Evolutionary conservation across 2,888 invertebrate species (phyloP).

Genomic region (Nemotelus nigrinus): DNA sequence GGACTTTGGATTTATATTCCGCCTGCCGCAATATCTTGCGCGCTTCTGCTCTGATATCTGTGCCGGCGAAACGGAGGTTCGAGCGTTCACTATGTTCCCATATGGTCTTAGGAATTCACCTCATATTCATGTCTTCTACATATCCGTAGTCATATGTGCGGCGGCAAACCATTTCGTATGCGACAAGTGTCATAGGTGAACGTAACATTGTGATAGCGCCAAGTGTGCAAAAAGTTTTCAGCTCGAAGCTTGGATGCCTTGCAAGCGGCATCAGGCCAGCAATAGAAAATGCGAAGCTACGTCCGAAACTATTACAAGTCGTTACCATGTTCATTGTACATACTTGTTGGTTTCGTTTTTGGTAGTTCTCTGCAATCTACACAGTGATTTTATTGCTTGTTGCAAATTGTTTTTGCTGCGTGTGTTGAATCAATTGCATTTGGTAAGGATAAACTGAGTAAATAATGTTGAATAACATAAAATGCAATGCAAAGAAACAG

Average conservation of each 20-base stretch:
- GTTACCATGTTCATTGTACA: constrained; percentile 26
- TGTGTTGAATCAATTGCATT: constrained; percentile 31
- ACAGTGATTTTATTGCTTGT: neutral
- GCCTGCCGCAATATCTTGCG: constrained; percentile 37
- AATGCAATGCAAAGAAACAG: neutral
- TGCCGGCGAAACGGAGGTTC: constrained; percentile 3
- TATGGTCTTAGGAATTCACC: constrained; percentile 38
- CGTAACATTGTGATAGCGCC: constrained; percentile 41
- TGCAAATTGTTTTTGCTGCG: constrained; percentile 19
- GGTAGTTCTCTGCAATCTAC: constrained; percentile 10
- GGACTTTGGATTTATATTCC: constrained; percentile 30
- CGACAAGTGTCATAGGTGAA: constrained; percentile 44
- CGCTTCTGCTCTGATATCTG: constrained; percentile 7
- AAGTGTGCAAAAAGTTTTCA: constrained; percentile 41
- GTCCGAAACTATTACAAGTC: constrained; percentile 26
- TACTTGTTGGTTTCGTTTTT: constrained; percentile 14
- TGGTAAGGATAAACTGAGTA: constrained; percentile 15
- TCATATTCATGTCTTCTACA: neutral
- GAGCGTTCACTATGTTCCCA: constrained; percentile 17
- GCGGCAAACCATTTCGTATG: constrained; percentile 38
- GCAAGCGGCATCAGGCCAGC: constrained; percentile 3
- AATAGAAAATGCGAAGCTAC: constrained; percentile 17
- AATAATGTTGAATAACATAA: neutral
- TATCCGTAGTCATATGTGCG: neutral
- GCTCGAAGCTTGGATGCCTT: constrained; percentile 34